These are phyloP conservation scores for Drosophila equinoxialis DNA, from an alignment of 1,140 invertebrate species.

Conservation along the genomic window DNA sequence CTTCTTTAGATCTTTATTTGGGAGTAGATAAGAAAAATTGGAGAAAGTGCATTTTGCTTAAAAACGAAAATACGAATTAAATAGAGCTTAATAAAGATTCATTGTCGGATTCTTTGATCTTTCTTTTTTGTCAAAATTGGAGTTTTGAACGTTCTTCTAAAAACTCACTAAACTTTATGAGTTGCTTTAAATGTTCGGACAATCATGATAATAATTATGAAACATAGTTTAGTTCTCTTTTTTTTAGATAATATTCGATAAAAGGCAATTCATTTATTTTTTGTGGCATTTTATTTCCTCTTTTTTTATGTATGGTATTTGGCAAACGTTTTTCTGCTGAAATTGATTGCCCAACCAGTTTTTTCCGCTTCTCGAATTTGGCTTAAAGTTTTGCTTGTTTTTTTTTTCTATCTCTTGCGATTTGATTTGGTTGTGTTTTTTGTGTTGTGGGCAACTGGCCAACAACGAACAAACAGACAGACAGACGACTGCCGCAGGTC, in stretches of 20 bases:
- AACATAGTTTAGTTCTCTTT: background rate
- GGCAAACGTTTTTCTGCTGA: slow-evolving; percentile 25
- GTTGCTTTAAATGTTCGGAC: background rate
- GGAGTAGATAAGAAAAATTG: no score
- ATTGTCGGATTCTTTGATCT: no score
- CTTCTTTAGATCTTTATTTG: no score
- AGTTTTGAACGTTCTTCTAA: no score
- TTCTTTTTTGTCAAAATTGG: no score
- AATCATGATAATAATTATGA: background rate
- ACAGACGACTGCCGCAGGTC: slow-evolving; percentile 57
- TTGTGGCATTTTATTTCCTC: slow-evolving; percentile 26
- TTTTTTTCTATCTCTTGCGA: slow-evolving; percentile 21
- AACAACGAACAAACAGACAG: slow-evolving; percentile 27
- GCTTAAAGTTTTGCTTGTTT: background rate
- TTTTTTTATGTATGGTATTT: slow-evolving; percentile 36
- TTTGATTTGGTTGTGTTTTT: slow-evolving; percentile 51
- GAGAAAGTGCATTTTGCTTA: no score
- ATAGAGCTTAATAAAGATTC: no score
- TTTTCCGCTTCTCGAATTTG: slow-evolving; percentile 19
- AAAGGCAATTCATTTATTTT: slow-evolving; percentile 13
- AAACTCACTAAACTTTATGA: no score
- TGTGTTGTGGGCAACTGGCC: slow-evolving; percentile 51
- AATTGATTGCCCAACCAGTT: slow-evolving; percentile 57
- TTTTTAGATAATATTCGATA: background rate
- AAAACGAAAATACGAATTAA: no score